Percentiles rank a stretch among this genome's conserved stretches.
These are phyloP conservation scores for Phrynocephalus vlangalii DNA, from an alignment of 2,797 vertebrate genomes.

Conservation along the genomic window DNA sequence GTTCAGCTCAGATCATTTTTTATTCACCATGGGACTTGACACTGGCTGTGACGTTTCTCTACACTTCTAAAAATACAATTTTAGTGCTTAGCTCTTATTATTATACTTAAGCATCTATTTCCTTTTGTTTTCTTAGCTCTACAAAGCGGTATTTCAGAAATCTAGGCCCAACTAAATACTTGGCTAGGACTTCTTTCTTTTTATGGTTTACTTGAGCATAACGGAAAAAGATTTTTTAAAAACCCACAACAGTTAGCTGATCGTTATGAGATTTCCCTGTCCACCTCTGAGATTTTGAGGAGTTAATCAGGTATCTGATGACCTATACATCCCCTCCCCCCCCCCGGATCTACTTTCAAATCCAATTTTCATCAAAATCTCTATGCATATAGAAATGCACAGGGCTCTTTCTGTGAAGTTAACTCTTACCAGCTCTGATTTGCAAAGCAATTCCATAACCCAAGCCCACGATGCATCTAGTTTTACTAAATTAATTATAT, in stretches of 20 bases:
- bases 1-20: background rate
- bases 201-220: background rate
- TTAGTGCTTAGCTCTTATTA: background rate
- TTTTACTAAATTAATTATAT: background rate
- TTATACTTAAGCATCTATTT: background rate
- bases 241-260: background rate
- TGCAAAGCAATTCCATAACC: background rate
- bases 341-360: background rate
- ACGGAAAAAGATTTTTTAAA: background rate
- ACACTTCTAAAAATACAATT: background rate
- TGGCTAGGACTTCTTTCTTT: background rate
- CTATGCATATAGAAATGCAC: background rate
- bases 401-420: background rate
- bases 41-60: background rate
- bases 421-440: background rate
- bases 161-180: background rate
- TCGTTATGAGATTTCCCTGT: background rate
- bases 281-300: background rate
- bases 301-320: slow-evolving; percentile 9
- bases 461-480: background rate
- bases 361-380: slow-evolving; percentile 9
- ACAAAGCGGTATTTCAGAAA: slow-evolving; percentile 7
- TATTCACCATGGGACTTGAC: background rate
- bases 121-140: background rate
- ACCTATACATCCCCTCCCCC: background rate